phyloP scores from a whole-genome alignment of 2,888 invertebrate genomes.

The Biston stratarius region DNA sequence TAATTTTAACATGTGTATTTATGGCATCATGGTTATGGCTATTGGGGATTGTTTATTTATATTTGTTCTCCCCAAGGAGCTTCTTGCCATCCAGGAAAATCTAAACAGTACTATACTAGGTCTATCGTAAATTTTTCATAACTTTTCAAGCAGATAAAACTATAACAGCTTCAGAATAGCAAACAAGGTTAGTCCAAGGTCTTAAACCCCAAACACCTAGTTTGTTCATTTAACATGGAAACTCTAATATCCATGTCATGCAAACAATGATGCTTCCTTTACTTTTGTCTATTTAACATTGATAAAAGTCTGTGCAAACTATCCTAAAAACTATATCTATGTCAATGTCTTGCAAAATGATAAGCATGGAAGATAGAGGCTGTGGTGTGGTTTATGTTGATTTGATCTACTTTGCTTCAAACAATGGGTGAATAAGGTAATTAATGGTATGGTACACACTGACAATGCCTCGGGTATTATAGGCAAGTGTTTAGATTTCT shows the following conservation, averaged over 20 bases:
- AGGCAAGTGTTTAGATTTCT: no score
- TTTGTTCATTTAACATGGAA: slow-evolving; percentile 5
- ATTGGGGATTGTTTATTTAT: no score
- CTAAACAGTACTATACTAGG: no score
- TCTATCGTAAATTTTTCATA: background rate
- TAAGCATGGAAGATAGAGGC: background rate
- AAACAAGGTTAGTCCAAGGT: background rate
- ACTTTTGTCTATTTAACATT: slow-evolving; percentile 34
- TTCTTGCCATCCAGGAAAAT: no score
- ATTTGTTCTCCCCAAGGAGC: no score
- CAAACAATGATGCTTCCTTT: slow-evolving; percentile 14
- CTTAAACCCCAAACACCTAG: background rate
- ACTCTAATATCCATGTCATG: slow-evolving; percentile 20
- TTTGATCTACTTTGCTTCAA: no score
- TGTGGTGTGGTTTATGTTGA: background rate
- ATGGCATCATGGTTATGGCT: no score
- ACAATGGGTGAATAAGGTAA: no score
- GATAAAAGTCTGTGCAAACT: slow-evolving; percentile 28
- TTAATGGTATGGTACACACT: no score
- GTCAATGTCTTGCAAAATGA: slow-evolving; percentile 20
- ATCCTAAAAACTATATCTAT: slow-evolving; percentile 13
- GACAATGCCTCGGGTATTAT: no score
- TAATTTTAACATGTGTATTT: no score
- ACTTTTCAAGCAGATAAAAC: background rate
- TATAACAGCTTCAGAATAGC: background rate